Evolutionary conservation across 2,113 vertebrate genomes (phyloP), one percentile per base, ranked within the genome.

Genomic region (Mormoops blainvillei): DNA sequence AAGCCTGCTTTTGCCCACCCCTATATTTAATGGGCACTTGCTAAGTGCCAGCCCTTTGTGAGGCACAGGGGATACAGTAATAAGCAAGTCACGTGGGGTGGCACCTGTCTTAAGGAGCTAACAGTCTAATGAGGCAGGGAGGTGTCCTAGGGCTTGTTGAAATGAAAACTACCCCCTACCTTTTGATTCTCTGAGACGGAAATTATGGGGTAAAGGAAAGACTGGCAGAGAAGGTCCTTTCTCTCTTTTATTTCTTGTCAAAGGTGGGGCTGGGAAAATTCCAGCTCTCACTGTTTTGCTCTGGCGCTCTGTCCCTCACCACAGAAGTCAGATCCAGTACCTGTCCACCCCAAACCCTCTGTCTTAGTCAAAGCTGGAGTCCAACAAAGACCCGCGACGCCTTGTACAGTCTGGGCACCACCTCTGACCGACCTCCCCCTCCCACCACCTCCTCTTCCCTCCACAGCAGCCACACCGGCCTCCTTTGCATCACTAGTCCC

Each of bases 161-260:
- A 33, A 41, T 65, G 77, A 54, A 87, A 70, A 82, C 58, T 36
- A 38, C 6, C 6, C 19, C 3, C 2, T 2, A 3, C 31, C 22
- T n/a, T 63, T 50, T 13, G 33, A 61, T 58, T 89, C 73, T 84
- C 36, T 28, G 16, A 85, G 38, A 68, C 18, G 13, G 36, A 70
- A 76, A 74, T 81, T 14, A 54, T 6, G 28, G n/a, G 24, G 26
- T 80, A 63, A 22, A 31, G 91, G 54, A 63, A 61, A 63, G 68
- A 20, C 18, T 3, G 36, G 4, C 41, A 43, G 26, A 31, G 65
- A 58, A 71, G 31, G 41, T 16, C n/a, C 56, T 52, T 87, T 93
- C n/a, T 78, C 19, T 54, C 52, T 76, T 70, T 71, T 31, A 20
- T 20, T 70, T 77, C 36, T 92, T 58, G 61, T 89, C 58, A 74